These are phyloP conservation scores for Cliona cf. orientalis DNA, from an alignment of 37 sponge, comb jelly and placozoan genomes.

Conservation along the genomic window DNA sequence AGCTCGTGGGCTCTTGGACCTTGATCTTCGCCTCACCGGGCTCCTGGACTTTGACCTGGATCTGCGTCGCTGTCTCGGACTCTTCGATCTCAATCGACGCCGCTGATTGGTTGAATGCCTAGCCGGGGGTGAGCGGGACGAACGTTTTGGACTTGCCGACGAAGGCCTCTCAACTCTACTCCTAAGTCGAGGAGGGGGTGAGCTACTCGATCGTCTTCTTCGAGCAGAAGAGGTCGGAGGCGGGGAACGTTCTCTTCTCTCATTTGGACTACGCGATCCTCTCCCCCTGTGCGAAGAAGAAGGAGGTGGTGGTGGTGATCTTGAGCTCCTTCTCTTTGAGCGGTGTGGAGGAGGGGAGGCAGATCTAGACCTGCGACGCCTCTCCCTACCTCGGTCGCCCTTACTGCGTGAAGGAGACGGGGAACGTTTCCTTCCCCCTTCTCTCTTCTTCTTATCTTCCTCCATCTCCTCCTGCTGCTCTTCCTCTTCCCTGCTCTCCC, in stretches of 20 bases:
- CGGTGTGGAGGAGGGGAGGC: not conserved
- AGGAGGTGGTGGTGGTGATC: slow-evolving; percentile 25
- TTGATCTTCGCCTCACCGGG: not conserved
- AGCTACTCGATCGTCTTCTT: not conserved
- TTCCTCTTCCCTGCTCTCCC: not conserved
- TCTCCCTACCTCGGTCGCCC: not conserved
- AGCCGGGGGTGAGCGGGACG: slow-evolving; percentile 5
- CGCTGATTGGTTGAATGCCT: not conserved
- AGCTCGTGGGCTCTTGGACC: not conserved
- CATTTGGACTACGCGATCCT: not conserved
- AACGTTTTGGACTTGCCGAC: not conserved
- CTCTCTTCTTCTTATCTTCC: not conserved
- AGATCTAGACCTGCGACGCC: not conserved
- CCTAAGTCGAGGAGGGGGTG: not conserved
- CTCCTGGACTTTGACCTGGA: slow-evolving; percentile 10
- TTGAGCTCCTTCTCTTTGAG: slow-evolving; percentile 4
- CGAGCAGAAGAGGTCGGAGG: slow-evolving; percentile 5
- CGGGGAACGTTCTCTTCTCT: slow-evolving; percentile 11
- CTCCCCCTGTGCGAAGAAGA: too few relatives aligned
- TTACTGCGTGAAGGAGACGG: slow-evolving; percentile 1
- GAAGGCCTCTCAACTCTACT: not conserved
- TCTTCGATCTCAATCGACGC: not conserved
- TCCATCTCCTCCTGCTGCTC: not conserved
- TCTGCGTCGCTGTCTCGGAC: not conserved
- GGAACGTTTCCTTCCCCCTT: not conserved